Percentiles rank a stretch among this genome's conserved stretches.
These are phyloP conservation scores for Artemia franciscana DNA, from an alignment of 1,140 invertebrate genomes.

Conservation along the genomic window DNA sequence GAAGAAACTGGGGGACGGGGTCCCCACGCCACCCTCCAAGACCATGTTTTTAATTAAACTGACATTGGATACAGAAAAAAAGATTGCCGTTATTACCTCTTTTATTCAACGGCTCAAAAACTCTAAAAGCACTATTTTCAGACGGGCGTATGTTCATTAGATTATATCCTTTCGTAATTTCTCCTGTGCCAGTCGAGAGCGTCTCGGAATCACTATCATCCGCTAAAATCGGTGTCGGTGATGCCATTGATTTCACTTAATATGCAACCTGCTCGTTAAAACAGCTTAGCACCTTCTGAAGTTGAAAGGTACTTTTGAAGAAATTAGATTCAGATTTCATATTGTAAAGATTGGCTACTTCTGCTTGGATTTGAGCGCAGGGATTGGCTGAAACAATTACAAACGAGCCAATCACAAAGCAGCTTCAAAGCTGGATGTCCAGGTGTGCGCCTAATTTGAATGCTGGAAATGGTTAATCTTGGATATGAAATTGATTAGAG, in stretches of 20 bases:
- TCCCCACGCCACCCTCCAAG: too few species aligned
- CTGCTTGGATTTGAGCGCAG: not conserved
- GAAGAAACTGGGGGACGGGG: too few species aligned
- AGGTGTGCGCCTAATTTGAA: not conserved
- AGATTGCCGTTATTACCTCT: not conserved
- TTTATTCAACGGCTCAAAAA: not conserved
- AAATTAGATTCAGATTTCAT: not conserved
- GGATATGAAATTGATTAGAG: not conserved
- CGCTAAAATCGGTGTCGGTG: not conserved
- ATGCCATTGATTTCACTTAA: not conserved
- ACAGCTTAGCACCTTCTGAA: not conserved
- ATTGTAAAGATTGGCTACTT: not conserved
- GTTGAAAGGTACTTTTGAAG: not conserved
- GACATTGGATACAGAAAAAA: too few species aligned
- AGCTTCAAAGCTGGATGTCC: not conserved
- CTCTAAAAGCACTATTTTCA: not conserved
- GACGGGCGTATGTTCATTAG: not conserved
- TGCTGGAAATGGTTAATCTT: not conserved
- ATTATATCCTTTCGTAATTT: not conserved
- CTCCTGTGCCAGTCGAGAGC: not conserved
- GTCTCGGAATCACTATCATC: not conserved
- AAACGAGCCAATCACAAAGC: not conserved
- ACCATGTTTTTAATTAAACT: too few species aligned
- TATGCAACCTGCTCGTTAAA: not conserved
- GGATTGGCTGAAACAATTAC: not conserved